A percentile compares a stretch with the other conserved stretches of the same genome.
Conservation (phyloP, 2,888 invertebrate genomes). For the Lochmaea crataegi region DNA sequence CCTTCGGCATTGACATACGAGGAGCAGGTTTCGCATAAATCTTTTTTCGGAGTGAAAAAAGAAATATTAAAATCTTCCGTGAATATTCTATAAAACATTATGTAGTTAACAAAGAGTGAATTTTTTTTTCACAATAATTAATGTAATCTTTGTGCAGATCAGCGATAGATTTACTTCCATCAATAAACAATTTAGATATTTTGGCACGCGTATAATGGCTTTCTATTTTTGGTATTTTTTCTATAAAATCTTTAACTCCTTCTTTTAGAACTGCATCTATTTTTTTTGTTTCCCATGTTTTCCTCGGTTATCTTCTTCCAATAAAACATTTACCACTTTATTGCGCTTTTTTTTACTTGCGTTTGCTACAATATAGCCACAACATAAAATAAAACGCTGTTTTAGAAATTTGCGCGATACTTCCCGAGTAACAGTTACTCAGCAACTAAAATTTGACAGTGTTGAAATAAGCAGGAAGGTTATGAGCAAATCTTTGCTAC, state of each 20-base stretch:
- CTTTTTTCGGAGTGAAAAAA: slow-evolving; percentile 38
- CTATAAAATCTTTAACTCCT: background rate
- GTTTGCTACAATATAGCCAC: no score
- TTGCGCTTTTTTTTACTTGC: background rate
- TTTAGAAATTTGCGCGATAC: no score
- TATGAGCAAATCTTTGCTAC: no score
- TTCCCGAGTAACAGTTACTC: no score
- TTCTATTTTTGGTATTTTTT: background rate
- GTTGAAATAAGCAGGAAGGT: no score
- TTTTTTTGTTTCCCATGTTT: background rate
- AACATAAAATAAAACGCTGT: no score
- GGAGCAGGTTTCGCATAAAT: slow-evolving; percentile 30
- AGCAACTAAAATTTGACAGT: no score
- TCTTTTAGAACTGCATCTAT: background rate
- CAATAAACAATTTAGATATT: background rate
- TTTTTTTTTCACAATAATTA: slow-evolving; percentile 13
- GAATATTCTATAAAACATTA: slow-evolving; percentile 41
- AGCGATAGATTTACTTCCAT: background rate
- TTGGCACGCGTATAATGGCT: background rate
- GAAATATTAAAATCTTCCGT: slow-evolving; percentile 42
- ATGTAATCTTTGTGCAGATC: background rate
- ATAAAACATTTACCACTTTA: background rate
- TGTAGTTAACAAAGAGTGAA: slow-evolving; percentile 40
- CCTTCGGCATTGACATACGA: slow-evolving; percentile 27
- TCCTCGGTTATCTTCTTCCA: background rate